Percentiles rank a stretch among this genome's conserved stretches.
phyloP scores from a whole-genome alignment of 1,140 invertebrate species.

The Sycobia sp. region DNA sequence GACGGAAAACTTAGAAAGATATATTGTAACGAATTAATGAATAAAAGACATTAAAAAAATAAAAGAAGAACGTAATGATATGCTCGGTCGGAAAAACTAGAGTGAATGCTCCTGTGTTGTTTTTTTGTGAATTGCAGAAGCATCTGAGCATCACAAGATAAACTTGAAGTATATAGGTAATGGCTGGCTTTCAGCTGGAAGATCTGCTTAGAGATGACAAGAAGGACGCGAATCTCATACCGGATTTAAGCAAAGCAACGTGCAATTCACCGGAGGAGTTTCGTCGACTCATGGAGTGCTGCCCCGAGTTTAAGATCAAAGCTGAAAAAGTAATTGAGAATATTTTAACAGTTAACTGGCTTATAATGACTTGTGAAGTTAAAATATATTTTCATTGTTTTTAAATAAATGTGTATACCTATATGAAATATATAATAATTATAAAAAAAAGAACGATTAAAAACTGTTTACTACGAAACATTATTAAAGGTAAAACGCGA shows the following conservation, averaged over 20 bases:
- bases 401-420: no score
- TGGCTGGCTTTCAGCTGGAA: constrained; percentile 74
- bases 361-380: no score
- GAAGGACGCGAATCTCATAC: constrained; percentile 79
- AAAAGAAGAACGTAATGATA: not conserved
- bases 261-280: constrained; percentile 80
- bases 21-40: no score
- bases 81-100: not conserved
- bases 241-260: constrained; percentile 82
- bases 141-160: not conserved
- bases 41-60: constrained; percentile 1
- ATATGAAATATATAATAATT: not conserved
- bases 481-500: constrained; percentile 55
- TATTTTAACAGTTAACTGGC: no score
- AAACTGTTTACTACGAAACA: not conserved
- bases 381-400: no score
- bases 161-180: no score
- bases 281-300: constrained; percentile 78
- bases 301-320: constrained; percentile 88
- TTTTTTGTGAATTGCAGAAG: constrained; percentile 37
- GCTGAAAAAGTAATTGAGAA: constrained; percentile 73
- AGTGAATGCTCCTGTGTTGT: not conserved
- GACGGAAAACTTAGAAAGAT: not conserved
- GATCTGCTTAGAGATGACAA: constrained; percentile 82
- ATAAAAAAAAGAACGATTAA: not conserved